Percentiles rank a stretch among this genome's conserved stretches.
These are phyloP conservation scores for Eristalis tenax DNA, from an alignment of 2,888 invertebrate species.

Conservation along the genomic window DNA sequence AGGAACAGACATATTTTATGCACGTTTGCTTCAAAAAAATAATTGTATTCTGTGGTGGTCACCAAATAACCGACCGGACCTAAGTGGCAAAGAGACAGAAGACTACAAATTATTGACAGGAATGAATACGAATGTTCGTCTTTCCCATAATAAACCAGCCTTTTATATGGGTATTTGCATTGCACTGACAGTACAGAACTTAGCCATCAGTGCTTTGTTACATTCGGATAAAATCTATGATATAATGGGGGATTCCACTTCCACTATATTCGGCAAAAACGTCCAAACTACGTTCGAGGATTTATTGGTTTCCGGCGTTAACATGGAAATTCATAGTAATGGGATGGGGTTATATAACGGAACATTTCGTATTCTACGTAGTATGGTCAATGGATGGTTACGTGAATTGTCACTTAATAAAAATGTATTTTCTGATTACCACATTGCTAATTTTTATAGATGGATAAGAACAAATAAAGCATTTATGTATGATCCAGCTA, in stretches of 20 bases:
- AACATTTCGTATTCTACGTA: conserved; percentile 93
- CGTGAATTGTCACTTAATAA: conserved; percentile 93
- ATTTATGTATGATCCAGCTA: conserved; percentile 96
- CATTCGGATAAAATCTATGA: conserved; percentile 94
- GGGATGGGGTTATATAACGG: conserved; percentile 94
- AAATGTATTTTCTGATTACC: conserved; percentile 97
- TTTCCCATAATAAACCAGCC: conserved; percentile 81
- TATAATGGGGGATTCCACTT: conserved; percentile 92
- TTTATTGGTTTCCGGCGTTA: conserved; percentile 84
- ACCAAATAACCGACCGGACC: conserved; percentile 93
- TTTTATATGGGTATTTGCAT: conserved; percentile 92
- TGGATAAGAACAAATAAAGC: conserved; percentile 96
- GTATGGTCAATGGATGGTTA: conserved; percentile 95
- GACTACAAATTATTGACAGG: conserved; percentile 87
- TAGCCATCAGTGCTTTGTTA: conserved; percentile 95
- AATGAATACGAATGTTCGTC: conserved; percentile 78
- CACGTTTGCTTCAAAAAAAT: conserved; percentile 92
- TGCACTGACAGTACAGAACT: conserved; percentile 93
- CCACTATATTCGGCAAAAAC: conserved; percentile 88
- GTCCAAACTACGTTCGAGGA: conserved; percentile 83
- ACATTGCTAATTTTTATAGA: conserved; percentile 97
- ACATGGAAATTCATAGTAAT: conserved; percentile 87
- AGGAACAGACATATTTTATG: conserved; percentile 97
- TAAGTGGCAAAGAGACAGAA: conserved; percentile 97
- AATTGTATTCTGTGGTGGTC: conserved; percentile 99